Percentiles rank a stretch among this genome's conserved stretches.
phyloP scores from a whole-genome alignment of 2,888 invertebrate genomes.

The Microplitis manilae region DNA sequence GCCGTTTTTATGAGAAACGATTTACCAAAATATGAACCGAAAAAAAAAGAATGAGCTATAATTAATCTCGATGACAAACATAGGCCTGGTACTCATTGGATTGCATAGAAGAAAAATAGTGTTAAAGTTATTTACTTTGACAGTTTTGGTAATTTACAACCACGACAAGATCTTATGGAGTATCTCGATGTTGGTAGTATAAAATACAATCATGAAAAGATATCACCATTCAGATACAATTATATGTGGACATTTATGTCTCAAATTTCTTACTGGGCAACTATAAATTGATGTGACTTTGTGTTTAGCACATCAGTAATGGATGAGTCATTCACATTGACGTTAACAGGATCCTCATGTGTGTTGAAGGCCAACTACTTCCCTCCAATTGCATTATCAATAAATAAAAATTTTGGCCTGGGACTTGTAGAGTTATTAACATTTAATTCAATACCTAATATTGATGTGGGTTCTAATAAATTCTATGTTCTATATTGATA shows the following conservation, averaged over 20 bases:
- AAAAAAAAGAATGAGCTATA: conserved; percentile 39
- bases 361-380: conserved; percentile 53
- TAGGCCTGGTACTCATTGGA: conserved; percentile 52
- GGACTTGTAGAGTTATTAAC: conserved; percentile 60
- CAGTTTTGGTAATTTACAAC: conserved; percentile 47
- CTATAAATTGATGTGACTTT: conserved; percentile 3
- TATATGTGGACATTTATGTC: conserved; percentile 46
- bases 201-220: too few species aligned
- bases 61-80: conserved; percentile 43
- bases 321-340: conserved; percentile 55
- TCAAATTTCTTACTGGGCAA: conserved; percentile 41
- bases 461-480: conserved; percentile 61
- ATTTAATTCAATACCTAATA: conserved; percentile 62
- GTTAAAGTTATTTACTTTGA: conserved; percentile 45
- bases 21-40: conserved; percentile 21
- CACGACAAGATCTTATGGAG: conserved; percentile 38
- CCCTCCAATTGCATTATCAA: conserved; percentile 54
- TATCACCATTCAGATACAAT: too few species aligned
- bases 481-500: conserved; percentile 56
- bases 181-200: conserved; percentile 23
- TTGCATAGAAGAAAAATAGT: conserved; percentile 46
- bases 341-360: conserved; percentile 53
- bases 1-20: conserved; percentile 59
- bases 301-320: conserved; percentile 27
- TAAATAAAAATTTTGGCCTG: conserved; percentile 53